Evolutionary conservation across 2,888 invertebrate genomes (phyloP).

Genomic region (Rhogogaster chlorosoma): DNA sequence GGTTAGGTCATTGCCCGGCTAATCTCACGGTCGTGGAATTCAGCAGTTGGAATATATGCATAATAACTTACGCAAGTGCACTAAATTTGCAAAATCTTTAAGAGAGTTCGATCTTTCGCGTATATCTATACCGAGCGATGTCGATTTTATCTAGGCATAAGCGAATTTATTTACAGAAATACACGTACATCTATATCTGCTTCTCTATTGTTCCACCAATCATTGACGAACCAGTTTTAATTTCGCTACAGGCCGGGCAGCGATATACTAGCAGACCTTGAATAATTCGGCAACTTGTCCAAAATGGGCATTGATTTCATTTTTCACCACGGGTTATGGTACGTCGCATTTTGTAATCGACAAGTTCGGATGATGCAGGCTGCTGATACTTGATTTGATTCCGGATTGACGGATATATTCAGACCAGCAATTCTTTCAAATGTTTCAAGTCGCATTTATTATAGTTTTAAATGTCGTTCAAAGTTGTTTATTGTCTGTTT

Average conservation of each 20-base stretch:
- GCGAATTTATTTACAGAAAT: not conserved
- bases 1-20: not conserved
- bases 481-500: not conserved
- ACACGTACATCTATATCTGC: not conserved
- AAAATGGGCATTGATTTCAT: not conserved
- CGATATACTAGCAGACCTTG: not conserved
- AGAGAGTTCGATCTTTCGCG: not conserved
- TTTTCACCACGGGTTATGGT: not conserved
- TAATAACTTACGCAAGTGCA: not conserved
- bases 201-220: too few species aligned
- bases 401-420: not conserved
- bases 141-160: not conserved
- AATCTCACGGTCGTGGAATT: not conserved
- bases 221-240: not conserved
- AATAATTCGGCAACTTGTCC: not conserved
- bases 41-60: not conserved
- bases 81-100: not conserved
- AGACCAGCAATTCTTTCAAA: not conserved
- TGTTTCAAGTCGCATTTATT: not conserved
- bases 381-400: not conserved
- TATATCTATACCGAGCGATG: not conserved
- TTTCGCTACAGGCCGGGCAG: not conserved
- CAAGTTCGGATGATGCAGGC: not conserved
- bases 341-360: not conserved
- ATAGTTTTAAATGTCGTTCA: not conserved